phyloP scores from a whole-genome alignment of 2,113 vertebrate genomes.

The Henicopernis longicauda region DNA sequence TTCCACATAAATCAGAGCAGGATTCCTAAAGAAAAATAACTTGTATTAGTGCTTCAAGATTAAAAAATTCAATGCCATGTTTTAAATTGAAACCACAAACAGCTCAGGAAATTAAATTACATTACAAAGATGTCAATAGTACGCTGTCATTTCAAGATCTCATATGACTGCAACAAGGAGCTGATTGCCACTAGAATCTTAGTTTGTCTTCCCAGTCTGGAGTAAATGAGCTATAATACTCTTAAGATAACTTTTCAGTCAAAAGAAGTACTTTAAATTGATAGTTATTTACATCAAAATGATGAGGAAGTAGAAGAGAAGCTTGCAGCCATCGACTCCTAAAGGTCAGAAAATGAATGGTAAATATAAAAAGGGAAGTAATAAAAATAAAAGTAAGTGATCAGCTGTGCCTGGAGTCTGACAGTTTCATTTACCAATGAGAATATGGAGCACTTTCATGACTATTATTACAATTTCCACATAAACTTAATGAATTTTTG shows the following conservation, averaged over 20 bases:
- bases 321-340: background rate
- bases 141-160: background rate
- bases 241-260: background rate
- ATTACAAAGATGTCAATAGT: background rate
- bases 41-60: background rate
- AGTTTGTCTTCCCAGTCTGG: background rate
- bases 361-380: background rate
- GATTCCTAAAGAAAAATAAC: background rate
- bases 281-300: background rate
- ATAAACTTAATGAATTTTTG: background rate
- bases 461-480: background rate
- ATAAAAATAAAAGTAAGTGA: background rate
- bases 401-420: background rate
- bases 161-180: background rate
- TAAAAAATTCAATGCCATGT: background rate
- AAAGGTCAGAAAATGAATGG: background rate
- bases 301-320: background rate
- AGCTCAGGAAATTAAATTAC: background rate
- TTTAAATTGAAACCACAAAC: background rate
- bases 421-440: background rate
- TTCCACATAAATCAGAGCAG: background rate
- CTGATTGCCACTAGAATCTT: background rate
- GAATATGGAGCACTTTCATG: background rate
- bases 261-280: background rate
- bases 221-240: background rate